Evolutionary conservation across 2,888 invertebrate genomes (phyloP), one percentile per base, ranked within the genome.

Genomic region (Patella caerulea): DNA sequence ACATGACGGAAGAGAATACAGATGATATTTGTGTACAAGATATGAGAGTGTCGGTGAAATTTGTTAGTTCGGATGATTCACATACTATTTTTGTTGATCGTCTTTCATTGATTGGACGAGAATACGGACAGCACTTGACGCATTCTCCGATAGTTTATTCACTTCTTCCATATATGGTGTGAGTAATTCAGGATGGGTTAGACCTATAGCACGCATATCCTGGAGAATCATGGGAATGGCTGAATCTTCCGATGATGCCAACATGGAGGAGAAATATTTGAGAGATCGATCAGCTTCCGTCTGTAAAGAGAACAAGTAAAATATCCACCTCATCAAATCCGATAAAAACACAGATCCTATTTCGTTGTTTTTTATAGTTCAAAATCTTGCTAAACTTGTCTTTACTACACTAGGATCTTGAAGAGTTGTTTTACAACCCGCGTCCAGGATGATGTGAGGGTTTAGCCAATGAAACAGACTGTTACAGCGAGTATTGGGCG

Each of bases 241-340:
- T 59, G 94, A 94, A 84, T 95, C 93, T 91, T 96, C 96, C 11
- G 94, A 95, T 83, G 93, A 93, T 77, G 94, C 93, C 84, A 96
- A 93, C 86, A 95, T 94, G 89, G 95, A 95, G 84, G 96, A 93
- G 78, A 97, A 95, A 92, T 96, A 96, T 92, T 95, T 95, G 83
- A 97, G 91, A 11, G 96, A 96, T 87, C 95, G 95, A 89, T 95
- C 95, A 0, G 96, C 97, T 79, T 95, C 94, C 82, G 95, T 95
- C 95, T 96, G 87, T 70, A 90, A 85, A 72, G 82, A 4, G 74
- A 54, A 75, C 53, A 55, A 29, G 17, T 45, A 70, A n/a, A 70
- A 4, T n/a, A 65, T 29, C 17, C 17, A 29, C 74, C 34, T 12
- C 17, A 14, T 24, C 14, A n/a, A 11, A 5, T 3, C 19, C n/a